phyloP scores from a whole-genome alignment of 2,113 vertebrate species.

The Chaetops frenatus region DNA sequence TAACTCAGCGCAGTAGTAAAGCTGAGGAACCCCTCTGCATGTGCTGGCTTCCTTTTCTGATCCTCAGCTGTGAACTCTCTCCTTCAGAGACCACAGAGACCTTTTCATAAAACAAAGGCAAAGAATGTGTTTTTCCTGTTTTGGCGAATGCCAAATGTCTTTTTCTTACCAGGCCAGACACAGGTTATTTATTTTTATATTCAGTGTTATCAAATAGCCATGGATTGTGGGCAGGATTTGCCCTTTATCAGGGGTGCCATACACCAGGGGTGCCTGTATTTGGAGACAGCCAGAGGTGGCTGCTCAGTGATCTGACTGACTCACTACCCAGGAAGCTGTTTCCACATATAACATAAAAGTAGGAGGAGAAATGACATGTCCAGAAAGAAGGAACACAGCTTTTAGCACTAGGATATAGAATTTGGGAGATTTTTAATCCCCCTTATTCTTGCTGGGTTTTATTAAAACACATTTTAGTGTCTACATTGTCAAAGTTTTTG shows the following conservation, averaged over 20 bases:
- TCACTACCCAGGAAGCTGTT: background rate
- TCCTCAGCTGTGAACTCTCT: background rate
- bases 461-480: background rate
- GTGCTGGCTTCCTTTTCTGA: background rate
- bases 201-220: background rate
- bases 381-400: background rate
- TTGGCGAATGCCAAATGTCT: background rate
- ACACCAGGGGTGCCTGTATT: background rate
- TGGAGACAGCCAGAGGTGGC: background rate
- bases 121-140: background rate
- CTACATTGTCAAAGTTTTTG: background rate
- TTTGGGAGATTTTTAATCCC: background rate
- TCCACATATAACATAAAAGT: background rate
- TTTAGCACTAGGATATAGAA: background rate
- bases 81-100: background rate
- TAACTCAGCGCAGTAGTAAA: background rate
- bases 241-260: background rate
- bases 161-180: background rate
- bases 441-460: background rate
- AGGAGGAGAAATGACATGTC: background rate
- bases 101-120: background rate
- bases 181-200: background rate
- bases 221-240: background rate
- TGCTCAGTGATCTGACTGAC: background rate
- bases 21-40: background rate